Evolutionary conservation across 2,888 invertebrate species (phyloP), one percentile per base, ranked within the genome.

Genomic region (Drosophila acutilabella): DNA sequence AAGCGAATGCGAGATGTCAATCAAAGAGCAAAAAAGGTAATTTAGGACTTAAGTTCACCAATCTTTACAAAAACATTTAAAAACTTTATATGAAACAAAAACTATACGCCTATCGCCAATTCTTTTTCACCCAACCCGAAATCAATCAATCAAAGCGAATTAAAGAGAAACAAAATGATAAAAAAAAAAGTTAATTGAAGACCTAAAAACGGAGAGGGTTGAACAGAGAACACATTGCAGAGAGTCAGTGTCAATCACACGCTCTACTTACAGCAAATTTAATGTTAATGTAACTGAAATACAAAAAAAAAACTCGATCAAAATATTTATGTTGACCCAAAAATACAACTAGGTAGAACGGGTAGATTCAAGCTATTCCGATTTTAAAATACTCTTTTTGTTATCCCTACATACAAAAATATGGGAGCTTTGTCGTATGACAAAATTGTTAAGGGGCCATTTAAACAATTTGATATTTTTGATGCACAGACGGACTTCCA

Each of bases 241-340:
- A 61, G 68, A 72, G 73, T 42, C 62, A 79, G 65, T 74, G 82
- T 76, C 89, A 88, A 89, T 86, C 88, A 88, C 83, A 83, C 89
- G 89, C 86, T 88, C 89, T 88, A 89, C 85, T 89, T 86, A 81
- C 80, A 89, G 58, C 72, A 73, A 81, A 81, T 83, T 83, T 83
- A 81, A 81, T 42, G 26, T 11, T 30, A 53, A 33, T 41, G 41
- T 42, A 16, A 42, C 38, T 45, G 62, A 65, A 47, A 41, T 52
- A 59, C 52, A 40, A 61, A 73, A 83, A 77, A 69, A 80, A 86
- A 86, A 86, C 80, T 83, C 80, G 89, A 81, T 86, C 83, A 86
- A 88, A 88, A 83, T 88, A 88, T 83, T 88, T 83, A 86, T 74
- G 71, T 50, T 82, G 76, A 65, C 80, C 83, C 80, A 47, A 64